Evolutionary conservation across 2,888 invertebrate genomes (phyloP), one percentile per base, ranked within the genome.

Genomic region (Atherix ibis): DNA sequence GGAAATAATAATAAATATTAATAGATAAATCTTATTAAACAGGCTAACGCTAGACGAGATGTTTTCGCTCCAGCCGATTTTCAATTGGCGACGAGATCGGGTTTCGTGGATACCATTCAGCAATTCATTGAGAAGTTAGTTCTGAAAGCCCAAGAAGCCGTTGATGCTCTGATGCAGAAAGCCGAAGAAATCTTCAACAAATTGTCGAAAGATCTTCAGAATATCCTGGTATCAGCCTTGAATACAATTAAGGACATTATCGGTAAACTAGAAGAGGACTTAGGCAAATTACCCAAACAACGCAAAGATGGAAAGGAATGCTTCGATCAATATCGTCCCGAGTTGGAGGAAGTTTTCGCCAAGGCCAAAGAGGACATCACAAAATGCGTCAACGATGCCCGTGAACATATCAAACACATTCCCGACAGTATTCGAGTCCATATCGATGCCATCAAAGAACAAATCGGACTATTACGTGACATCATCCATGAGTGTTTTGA

Each of bases 251-350:
- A 26, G n/a, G 26, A 26, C 5, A 26, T 26, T 13, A 5, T 13
- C 26, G n/a, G 5, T 5, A 5, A 5, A 12, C 5, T 26, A 5
- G 26, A 26, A 8, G n/a, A 26, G 26, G n/a, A 8, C 5, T 26
- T 26, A 12, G n/a, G 10, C n/a, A 12, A 26, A 8, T 26, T 26
- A 12, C 9, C 6, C 13, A 12, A 26, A 16, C 30, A 31, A 5
- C 18, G 13, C 12, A 19, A 32, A 27, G 14, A 9, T 4, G 31
- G 27, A 4, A n/a, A 19, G 8, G 36, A 18, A 13, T 36, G 36
- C 10, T 27, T 32, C 13, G 27, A 36, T 10, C 27, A 31, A 12
- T 28, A 19, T 16, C 32, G 36, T 13, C 31, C 31, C 16, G 17
- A 24, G 16, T 27, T 36, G 9, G 13, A 24, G 4, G 32, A 31